Evolutionary conservation across 2,113 vertebrate genomes (phyloP).

Genomic region (Oncorhynchus nerka): DNA sequence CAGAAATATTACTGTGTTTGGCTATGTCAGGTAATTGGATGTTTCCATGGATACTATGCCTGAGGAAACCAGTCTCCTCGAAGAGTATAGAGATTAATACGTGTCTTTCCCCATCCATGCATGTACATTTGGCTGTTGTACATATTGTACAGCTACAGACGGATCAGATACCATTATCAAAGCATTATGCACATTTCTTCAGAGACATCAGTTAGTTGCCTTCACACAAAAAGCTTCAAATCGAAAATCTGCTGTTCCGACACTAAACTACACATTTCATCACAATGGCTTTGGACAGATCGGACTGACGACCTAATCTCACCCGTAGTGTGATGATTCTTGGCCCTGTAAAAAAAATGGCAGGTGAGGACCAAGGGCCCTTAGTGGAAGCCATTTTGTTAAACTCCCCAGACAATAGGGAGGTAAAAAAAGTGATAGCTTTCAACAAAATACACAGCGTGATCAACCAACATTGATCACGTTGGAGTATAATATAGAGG

Average conservation of each 20-base stretch:
- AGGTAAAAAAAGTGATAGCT: background rate
- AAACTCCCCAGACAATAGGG: no score
- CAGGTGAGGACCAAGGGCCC: background rate
- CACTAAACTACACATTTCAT: no score
- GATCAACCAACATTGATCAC: constrained; percentile 28
- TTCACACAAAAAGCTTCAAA: background rate
- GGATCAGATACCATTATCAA: constrained; percentile 32
- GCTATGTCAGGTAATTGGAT: constrained; percentile 60
- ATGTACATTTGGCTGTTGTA: constrained; percentile 44
- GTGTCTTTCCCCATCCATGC: constrained; percentile 26
- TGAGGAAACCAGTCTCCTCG: constrained; percentile 45
- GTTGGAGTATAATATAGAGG: constrained; percentile 31
- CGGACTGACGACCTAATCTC: background rate
- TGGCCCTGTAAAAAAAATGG: background rate
- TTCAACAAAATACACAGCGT: background rate
- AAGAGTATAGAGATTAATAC: constrained; percentile 39
- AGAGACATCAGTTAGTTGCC: background rate
- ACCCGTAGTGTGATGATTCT: background rate
- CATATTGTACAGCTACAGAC: constrained; percentile 25
- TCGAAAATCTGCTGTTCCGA: constrained; percentile 7
- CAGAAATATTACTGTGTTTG: constrained; percentile 10
- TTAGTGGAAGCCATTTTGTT: no score
- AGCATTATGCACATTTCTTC: background rate
- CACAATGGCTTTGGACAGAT: no score
- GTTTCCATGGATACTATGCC: constrained; percentile 68